Percentiles rank a stretch among this genome's conserved stretches.
phyloP scores from a whole-genome alignment of 2,113 vertebrate species.

The Polypterus bichir region DNA sequence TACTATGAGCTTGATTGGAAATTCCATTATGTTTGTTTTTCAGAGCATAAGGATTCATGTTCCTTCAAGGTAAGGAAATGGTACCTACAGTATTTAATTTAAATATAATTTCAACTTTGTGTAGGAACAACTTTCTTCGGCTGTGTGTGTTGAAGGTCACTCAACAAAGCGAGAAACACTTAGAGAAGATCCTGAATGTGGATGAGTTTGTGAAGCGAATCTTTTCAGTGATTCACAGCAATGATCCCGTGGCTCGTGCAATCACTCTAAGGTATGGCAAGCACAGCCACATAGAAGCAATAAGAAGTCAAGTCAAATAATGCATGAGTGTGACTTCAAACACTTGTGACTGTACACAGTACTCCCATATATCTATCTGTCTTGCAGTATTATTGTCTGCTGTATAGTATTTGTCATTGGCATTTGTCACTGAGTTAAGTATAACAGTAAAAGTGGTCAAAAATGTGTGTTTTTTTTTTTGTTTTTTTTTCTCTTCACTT shows the following conservation, averaged over 20 bases:
- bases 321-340: too few relatives aligned
- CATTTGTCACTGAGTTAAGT: too few relatives aligned
- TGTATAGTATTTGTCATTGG: too few relatives aligned
- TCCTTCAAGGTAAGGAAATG: not conserved
- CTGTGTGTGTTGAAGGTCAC: conserved; percentile 94
- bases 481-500: too few relatives aligned
- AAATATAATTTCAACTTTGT: conserved; percentile 16
- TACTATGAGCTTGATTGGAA: not conserved
- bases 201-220: conserved; percentile 96
- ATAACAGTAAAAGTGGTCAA: too few relatives aligned
- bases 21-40: not conserved
- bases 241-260: conserved; percentile 89
- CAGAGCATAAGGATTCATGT: not conserved
- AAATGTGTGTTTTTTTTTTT: too few relatives aligned
- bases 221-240: conserved; percentile 96
- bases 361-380: too few relatives aligned
- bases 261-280: conserved; percentile 77
- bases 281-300: too few relatives aligned
- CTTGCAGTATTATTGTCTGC: too few relatives aligned
- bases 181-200: conserved; percentile 96
- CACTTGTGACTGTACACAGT: too few relatives aligned
- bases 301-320: too few relatives aligned
- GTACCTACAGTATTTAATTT: not conserved
- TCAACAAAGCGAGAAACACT: conserved; percentile 93
- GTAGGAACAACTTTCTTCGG: conserved; percentile 89